phyloP scores from a whole-genome alignment of 2,113 vertebrate genomes.

The Rhabdomys dilectus region DNA sequence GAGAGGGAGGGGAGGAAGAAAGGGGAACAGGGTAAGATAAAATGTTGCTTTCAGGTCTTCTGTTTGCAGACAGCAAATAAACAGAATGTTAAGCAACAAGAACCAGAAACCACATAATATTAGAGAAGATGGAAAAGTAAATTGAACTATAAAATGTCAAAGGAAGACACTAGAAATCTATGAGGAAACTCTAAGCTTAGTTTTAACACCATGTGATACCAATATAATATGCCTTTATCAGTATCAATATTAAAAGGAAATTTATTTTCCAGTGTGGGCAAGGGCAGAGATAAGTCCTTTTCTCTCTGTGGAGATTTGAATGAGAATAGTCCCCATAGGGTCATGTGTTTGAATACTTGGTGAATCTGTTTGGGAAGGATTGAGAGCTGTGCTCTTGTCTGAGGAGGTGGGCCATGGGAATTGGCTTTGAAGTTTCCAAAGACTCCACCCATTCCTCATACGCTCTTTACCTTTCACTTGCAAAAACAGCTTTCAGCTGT shows the following conservation, averaged over 20 bases:
- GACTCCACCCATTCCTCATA: neutral
- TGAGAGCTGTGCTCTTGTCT: neutral
- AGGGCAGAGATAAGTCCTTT: neutral
- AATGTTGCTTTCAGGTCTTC: neutral
- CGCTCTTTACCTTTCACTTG: neutral
- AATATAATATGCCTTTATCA: neutral
- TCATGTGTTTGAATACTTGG: neutral
- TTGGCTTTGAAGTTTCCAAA: neutral
- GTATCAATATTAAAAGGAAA: slow-evolving; percentile 46
- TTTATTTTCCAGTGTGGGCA: slow-evolving; percentile 16
- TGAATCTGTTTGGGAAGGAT: neutral
- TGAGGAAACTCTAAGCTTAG: slow-evolving; percentile 1
- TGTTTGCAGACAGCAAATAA: slow-evolving; percentile 41
- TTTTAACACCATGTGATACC: neutral
- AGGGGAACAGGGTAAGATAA: neutral
- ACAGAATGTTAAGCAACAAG: neutral
- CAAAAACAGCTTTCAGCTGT: neutral
- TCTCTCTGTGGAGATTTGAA: neutral
- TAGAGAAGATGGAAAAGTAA: neutral
- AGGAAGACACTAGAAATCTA: neutral
- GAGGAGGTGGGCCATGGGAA: neutral
- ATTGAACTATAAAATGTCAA: neutral
- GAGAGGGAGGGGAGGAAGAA: fast-evolving
- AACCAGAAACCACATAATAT: neutral
- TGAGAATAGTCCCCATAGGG: neutral